Evolutionary conservation across 37 sponge, comb jelly and placozoan genomes (phyloP).

Genomic region (Mnemiopsis leidyi): DNA sequence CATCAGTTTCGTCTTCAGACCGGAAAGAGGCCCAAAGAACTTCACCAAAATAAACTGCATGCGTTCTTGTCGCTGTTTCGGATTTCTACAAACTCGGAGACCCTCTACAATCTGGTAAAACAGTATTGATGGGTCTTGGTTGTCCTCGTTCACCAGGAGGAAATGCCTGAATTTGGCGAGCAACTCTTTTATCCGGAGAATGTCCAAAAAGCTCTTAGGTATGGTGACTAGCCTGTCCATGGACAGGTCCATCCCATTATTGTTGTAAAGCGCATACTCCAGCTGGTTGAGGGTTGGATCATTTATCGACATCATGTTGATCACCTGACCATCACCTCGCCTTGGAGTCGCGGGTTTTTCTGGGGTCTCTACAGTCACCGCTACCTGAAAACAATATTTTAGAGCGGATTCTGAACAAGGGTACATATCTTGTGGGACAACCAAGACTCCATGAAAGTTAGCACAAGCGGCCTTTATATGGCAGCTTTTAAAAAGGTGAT

Average conservation of each 20-base stretch:
- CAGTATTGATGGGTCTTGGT: conserved; percentile 41
- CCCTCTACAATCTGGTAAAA: conserved; percentile 50
- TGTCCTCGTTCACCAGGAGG: conserved; percentile 27
- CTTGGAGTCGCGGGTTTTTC: neutral
- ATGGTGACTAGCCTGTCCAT: neutral
- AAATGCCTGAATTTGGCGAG: conserved; percentile 7
- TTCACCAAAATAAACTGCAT: conserved; percentile 5
- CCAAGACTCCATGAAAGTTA: too few relatives aligned
- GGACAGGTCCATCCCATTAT: neutral
- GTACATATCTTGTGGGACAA: too few relatives aligned
- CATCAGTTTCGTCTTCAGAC: neutral
- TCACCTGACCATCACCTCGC: neutral
- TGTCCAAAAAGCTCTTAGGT: conserved; percentile 19
- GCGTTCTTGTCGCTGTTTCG: conserved; percentile 39
- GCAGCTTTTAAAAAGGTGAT: too few relatives aligned
- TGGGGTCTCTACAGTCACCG: neutral
- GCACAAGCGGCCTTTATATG: too few relatives aligned
- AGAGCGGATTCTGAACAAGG: too few relatives aligned
- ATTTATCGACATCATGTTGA: neutral
- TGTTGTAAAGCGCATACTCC: conserved; percentile 9
- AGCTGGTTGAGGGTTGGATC: conserved; percentile 33
- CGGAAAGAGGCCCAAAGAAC: conserved; percentile 8
- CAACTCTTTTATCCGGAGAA: neutral
- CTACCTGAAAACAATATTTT: neutral
- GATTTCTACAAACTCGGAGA: neutral